Percentiles rank a stretch among this genome's conserved stretches.
These are phyloP conservation scores for Achatina immaculata DNA, from an alignment of 1,140 invertebrate genomes.

Conservation along the genomic window DNA sequence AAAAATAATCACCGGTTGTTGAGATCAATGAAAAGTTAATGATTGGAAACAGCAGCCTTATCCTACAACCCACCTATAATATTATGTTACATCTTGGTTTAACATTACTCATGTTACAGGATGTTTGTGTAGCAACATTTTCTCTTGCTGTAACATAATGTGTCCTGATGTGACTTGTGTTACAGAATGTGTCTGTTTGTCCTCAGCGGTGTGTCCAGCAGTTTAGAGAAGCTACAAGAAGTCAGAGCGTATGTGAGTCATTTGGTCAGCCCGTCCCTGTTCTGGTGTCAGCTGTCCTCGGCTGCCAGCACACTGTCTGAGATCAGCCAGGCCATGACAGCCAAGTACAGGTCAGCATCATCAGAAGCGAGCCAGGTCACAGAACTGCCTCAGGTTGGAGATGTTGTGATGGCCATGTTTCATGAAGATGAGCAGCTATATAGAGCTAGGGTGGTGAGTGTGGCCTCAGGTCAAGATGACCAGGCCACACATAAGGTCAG, in stretches of 20 bases:
- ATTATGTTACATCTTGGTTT: too few relatives aligned
- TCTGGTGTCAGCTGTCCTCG: conserved; percentile 34
- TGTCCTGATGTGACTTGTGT: too few relatives aligned
- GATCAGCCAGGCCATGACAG: not conserved
- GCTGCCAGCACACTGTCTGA: not conserved
- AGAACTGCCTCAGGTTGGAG: not conserved
- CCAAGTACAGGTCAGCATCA: not conserved
- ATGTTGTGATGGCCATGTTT: conserved; percentile 23
- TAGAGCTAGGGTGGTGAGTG: conserved; percentile 19
- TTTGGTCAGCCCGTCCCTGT: not conserved
- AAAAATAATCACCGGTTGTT: too few relatives aligned
- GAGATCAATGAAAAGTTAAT: too few relatives aligned
- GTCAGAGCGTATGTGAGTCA: conserved; percentile 25
- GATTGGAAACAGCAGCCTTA: too few relatives aligned
- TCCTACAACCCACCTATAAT: too few relatives aligned
- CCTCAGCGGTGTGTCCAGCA: conserved; percentile 30
- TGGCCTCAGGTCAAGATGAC: not conserved
- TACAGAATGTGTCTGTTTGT: too few relatives aligned
- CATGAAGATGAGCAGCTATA: conserved; percentile 9
- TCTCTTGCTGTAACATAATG: too few relatives aligned
- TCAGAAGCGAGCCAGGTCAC: not conserved
- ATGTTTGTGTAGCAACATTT: too few relatives aligned
- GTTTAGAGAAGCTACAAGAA: conserved; percentile 11
- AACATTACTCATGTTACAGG: too few relatives aligned
- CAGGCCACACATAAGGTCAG: not conserved